phyloP scores from a whole-genome alignment of 2,888 invertebrate species.

The Rhagium mordax region DNA sequence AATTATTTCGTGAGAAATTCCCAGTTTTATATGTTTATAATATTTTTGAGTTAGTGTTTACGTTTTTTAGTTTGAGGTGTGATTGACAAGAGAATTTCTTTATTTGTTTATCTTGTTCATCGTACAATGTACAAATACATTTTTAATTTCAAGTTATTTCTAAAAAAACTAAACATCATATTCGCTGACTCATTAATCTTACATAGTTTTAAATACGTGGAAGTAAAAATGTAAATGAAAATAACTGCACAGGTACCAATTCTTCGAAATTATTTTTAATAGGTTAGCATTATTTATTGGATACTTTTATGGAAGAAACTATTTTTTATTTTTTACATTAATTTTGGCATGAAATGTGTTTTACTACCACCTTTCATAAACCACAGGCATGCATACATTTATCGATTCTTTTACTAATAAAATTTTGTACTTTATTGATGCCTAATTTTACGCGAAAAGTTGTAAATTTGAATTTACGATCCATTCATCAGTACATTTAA shows the following conservation, averaged over 20 bases:
- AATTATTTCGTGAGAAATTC: constrained; percentile 38
- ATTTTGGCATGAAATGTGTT: neutral
- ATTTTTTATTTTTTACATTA: too few species aligned
- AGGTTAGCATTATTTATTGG: neutral
- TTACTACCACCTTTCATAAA: constrained; percentile 6
- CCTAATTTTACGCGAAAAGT: constrained; percentile 16
- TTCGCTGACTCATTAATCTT: neutral
- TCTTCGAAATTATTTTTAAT: neutral
- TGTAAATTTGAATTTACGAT: constrained; percentile 21
- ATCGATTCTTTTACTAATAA: constrained; percentile 16
- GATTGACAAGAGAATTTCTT: constrained; percentile 25
- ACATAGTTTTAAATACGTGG: neutral
- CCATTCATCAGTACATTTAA: constrained; percentile 22
- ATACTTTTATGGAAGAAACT: neutral
- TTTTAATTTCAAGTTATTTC: constrained; percentile 9
- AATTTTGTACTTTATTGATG: constrained; percentile 24
- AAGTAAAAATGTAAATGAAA: neutral
- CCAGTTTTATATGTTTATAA: constrained; percentile 35
- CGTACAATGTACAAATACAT: constrained; percentile 7
- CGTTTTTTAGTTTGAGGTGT: constrained; percentile 26
- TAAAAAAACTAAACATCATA: neutral
- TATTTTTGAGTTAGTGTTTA: constrained; percentile 27
- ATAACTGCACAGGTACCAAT: too few species aligned
- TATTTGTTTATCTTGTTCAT: constrained; percentile 10
- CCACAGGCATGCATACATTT: constrained; percentile 4